These are phyloP conservation scores for Endomychus coccineus DNA, from an alignment of 2,888 invertebrate genomes.

Conservation along the genomic window DNA sequence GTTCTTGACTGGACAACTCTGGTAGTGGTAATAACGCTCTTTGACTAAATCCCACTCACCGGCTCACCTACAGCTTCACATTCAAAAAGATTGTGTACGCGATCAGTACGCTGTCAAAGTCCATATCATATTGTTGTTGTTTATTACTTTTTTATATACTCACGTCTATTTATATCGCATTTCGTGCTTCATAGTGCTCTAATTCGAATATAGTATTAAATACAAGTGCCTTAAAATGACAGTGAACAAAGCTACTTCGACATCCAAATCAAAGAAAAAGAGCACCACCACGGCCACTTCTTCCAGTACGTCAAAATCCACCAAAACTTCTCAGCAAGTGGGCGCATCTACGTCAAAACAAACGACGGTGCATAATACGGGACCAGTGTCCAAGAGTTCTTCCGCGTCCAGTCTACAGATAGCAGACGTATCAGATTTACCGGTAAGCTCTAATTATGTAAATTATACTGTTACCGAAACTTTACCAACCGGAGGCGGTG, in stretches of 20 bases:
- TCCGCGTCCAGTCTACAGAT: slow-evolving; percentile 40
- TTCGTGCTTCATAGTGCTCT: neutral
- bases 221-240: slow-evolving; percentile 32
- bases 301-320: slow-evolving; percentile 26
- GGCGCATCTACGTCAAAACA: slow-evolving; percentile 21
- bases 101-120: slow-evolving; percentile 20
- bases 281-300: slow-evolving; percentile 23
- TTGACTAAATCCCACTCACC: slow-evolving; percentile 18
- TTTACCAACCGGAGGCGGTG: slow-evolving; percentile 38
- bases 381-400: slow-evolving; percentile 34
- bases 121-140: slow-evolving; percentile 24
- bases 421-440: slow-evolving; percentile 41
- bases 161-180: no score
- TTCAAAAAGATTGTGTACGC: slow-evolving; percentile 28
- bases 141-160: no score
- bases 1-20: no score
- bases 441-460: slow-evolving; percentile 34
- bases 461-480: slow-evolving; percentile 40
- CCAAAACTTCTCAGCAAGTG: slow-evolving; percentile 26
- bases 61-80: slow-evolving; percentile 23
- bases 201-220: neutral
- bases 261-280: slow-evolving; percentile 33
- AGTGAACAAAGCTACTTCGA: slow-evolving; percentile 34
- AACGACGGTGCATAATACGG: slow-evolving; percentile 21
- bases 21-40: no score